phyloP scores from a whole-genome alignment of 2,113 vertebrate genomes.

The Opisthocomus hoazin region DNA sequence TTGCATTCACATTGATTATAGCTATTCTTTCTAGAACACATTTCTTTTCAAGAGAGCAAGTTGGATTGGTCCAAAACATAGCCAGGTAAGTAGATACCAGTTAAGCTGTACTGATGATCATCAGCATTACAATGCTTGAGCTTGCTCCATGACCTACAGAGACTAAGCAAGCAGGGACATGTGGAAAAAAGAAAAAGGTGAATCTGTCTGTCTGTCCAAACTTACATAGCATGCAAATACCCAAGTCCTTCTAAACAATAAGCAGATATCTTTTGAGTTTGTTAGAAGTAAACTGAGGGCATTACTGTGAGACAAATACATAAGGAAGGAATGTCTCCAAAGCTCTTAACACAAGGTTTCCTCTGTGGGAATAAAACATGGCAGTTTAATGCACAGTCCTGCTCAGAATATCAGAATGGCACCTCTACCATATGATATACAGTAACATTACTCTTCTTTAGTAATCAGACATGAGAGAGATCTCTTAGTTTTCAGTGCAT shows the following conservation, averaged over 20 bases:
- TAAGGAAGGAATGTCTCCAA: not conserved
- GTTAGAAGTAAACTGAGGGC: not conserved
- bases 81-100: not conserved
- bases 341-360: not conserved
- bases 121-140: not conserved
- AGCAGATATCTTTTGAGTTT: not conserved
- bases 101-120: not conserved
- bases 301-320: not conserved
- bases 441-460: conserved; percentile 33
- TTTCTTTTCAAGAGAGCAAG: not conserved
- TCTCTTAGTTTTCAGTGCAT: not conserved
- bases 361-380: not conserved
- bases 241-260: not conserved
- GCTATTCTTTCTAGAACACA: not conserved
- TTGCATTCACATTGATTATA: not conserved
- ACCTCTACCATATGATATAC: not conserved
- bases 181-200: not conserved
- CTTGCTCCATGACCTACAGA: not conserved
- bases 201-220: not conserved
- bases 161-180: not conserved
- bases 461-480: not conserved
- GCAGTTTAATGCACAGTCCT: not conserved
- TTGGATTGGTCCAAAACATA: not conserved
- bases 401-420: not conserved
- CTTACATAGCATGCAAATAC: not conserved